Conservation (phyloP, 1,140 invertebrate genomes). For the Heliothis subflexa region DNA sequence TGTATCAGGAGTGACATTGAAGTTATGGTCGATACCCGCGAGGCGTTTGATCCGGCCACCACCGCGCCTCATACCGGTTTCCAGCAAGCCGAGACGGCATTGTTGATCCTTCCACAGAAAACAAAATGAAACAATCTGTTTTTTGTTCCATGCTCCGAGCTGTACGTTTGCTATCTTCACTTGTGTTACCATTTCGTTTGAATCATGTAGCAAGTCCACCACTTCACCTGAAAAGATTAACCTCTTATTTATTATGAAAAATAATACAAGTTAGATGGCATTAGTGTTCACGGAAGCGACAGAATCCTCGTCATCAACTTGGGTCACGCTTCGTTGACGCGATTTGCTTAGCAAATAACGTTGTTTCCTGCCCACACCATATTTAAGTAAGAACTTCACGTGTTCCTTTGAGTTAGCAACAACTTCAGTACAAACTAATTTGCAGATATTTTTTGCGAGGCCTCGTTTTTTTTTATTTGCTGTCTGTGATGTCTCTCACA, state of each 20-base stretch:
- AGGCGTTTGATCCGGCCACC: conserved; percentile 60
- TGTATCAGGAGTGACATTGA: conserved; percentile 58
- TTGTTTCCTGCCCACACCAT: conserved; percentile 57
- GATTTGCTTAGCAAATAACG: conserved; percentile 67
- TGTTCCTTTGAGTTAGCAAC: conserved; percentile 31
- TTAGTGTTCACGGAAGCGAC: conserved; percentile 58
- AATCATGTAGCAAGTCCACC: conserved; percentile 1
- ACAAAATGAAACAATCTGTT: conserved; percentile 80
- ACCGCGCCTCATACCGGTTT: conserved; percentile 74
- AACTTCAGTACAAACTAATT: background rate
- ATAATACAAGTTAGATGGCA: conserved; percentile 42
- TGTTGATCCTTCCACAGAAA: conserved; percentile 76
- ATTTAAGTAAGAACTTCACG: conserved; percentile 48
- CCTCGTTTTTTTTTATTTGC: conserved; percentile 3
- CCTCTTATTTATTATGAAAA: conserved; percentile 30
- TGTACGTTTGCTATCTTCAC: conserved; percentile 60
- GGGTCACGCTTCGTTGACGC: conserved; percentile 66
- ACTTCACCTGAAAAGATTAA: conserved; percentile 4
- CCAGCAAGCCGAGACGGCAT: conserved; percentile 72
- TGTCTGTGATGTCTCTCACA: background rate
- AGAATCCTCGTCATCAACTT: conserved; percentile 60
- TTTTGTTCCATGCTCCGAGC: conserved; percentile 65
- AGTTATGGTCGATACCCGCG: conserved; percentile 62
- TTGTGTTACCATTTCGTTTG: conserved; percentile 58
- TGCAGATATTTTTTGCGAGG: background rate